phyloP scores from a whole-genome alignment of 37 sponge, comb jelly and placozoan genomes.

The Ianthella basta region DNA sequence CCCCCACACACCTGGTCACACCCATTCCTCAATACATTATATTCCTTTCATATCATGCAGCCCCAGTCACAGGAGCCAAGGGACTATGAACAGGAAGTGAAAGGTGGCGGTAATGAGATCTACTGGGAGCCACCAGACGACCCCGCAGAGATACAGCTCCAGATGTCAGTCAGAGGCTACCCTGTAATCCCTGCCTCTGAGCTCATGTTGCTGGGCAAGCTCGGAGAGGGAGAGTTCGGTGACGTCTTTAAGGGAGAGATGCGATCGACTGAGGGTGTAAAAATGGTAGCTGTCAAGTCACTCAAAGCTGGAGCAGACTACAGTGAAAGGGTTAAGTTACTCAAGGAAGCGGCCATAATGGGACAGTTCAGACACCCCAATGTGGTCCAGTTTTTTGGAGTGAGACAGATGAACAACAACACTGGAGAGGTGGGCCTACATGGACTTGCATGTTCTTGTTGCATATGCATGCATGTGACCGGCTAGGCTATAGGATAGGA shows the following conservation, averaged over 20 bases:
- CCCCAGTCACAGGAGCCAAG: too few relatives aligned
- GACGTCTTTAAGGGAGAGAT: not conserved
- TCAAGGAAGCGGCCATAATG: slow-evolving; percentile 19
- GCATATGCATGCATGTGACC: too few relatives aligned
- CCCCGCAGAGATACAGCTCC: not conserved
- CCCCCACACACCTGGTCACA: too few relatives aligned
- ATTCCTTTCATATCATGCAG: too few relatives aligned
- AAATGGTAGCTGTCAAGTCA: not conserved
- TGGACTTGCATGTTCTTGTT: too few relatives aligned
- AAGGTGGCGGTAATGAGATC: not conserved
- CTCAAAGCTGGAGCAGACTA: not conserved
- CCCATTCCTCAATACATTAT: too few relatives aligned
- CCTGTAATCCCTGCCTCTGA: not conserved
- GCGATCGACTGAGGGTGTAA: not conserved
- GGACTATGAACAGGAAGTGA: too few relatives aligned
- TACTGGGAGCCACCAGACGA: slow-evolving; percentile 7
- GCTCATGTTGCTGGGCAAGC: not conserved
- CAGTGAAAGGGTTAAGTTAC: not conserved
- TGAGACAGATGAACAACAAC: too few relatives aligned
- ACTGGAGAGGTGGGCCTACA: too few relatives aligned
- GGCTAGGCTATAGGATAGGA: too few relatives aligned
- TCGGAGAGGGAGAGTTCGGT: slow-evolving; percentile 20
- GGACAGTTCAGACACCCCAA: slow-evolving; percentile 14
- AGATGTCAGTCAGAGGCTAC: not conserved
- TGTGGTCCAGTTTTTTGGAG: slow-evolving; percentile 11